A percentile compares a stretch with the other conserved stretches of the same genome.
These are phyloP conservation scores for Larimichthys polyactis DNA, from an alignment of 2,113 vertebrate species.

Conservation along the genomic window DNA sequence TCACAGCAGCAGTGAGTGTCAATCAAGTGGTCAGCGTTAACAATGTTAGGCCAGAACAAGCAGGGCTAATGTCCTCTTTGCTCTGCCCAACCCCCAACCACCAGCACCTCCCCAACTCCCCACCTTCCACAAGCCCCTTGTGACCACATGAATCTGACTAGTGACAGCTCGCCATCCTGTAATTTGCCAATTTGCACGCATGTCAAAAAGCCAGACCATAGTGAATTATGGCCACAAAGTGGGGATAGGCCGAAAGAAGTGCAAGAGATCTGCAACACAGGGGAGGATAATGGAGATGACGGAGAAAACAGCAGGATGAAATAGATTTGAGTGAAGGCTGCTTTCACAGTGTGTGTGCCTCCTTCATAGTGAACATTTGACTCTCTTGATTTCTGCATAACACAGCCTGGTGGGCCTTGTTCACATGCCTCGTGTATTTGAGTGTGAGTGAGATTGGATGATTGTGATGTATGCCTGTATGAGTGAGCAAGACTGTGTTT, in stretches of 20 bases:
- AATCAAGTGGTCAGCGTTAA: constrained; percentile 76
- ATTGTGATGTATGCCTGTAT: constrained; percentile 29
- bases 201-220: constrained; percentile 83
- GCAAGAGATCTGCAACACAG: constrained; percentile 71
- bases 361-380: constrained; percentile 51
- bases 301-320: constrained; percentile 69
- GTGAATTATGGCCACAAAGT: constrained; percentile 83
- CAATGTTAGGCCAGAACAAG: constrained; percentile 78
- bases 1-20: constrained; percentile 74
- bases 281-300: constrained; percentile 75
- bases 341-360: constrained; percentile 55
- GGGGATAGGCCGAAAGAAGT: constrained; percentile 75
- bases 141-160: constrained; percentile 81
- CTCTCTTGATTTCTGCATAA: constrained; percentile 53
- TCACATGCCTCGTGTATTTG: constrained; percentile 35
- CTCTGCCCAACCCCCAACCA: constrained; percentile 60
- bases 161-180: constrained; percentile 79
- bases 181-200: constrained; percentile 88
- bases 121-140: constrained; percentile 80
- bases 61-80: constrained; percentile 69
- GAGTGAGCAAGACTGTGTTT: constrained; percentile 40
- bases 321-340: constrained; percentile 70
- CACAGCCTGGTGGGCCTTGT: constrained; percentile 39
- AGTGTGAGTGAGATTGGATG: constrained; percentile 9
- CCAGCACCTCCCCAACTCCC: constrained; percentile 77